These are phyloP conservation scores for Struthidea cinerea DNA, from an alignment of 2,113 vertebrate species.

Conservation along the genomic window DNA sequence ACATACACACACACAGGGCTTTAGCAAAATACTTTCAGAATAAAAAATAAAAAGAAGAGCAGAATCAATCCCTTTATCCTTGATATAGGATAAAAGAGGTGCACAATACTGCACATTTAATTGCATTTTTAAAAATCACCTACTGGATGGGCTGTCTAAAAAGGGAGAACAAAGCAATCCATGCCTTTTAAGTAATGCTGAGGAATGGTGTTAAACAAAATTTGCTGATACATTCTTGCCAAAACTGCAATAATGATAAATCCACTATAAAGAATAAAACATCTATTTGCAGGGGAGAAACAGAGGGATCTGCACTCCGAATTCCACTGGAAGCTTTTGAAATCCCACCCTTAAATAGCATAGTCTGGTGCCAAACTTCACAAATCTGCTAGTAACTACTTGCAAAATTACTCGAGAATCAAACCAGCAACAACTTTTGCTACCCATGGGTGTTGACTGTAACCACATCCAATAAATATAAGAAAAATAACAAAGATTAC, in stretches of 20 bases:
- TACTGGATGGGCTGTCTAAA: neutral
- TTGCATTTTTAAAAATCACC: neutral
- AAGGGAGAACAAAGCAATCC: neutral
- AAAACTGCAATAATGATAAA: conserved; percentile 28
- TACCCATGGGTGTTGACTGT: neutral
- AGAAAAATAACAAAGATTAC: neutral
- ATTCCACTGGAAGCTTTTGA: conserved; percentile 25
- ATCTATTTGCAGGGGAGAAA: neutral
- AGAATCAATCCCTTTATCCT: neutral
- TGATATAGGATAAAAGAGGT: neutral
- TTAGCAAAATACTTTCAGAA: neutral
- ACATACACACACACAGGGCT: neutral
- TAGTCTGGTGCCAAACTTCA: neutral
- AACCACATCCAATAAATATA: neutral
- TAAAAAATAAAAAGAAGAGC: neutral
- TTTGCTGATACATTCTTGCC: neutral
- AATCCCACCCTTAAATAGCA: neutral
- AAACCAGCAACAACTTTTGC: conserved; percentile 20
- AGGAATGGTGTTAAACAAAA: neutral
- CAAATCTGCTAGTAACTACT: neutral
- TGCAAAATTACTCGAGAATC: neutral
- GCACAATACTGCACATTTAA: neutral
- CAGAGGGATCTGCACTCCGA: neutral
- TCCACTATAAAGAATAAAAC: neutral
- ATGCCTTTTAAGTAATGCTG: neutral